Evolutionary conservation across 2,888 invertebrate species (phyloP).

Genomic region (Orchestes rusci): DNA sequence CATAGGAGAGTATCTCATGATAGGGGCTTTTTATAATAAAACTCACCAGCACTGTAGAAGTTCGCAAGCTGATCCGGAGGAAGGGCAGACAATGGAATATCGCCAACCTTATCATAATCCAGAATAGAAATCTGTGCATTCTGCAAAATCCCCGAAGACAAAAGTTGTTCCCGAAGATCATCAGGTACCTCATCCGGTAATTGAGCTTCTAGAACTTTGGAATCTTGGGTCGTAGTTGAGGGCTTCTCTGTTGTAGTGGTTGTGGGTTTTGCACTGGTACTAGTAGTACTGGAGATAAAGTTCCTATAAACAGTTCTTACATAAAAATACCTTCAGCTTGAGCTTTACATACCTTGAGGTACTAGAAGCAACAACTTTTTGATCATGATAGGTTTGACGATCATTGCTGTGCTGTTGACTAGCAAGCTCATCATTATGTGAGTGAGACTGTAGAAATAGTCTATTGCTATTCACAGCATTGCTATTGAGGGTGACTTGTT

Average conservation of each 20-base stretch:
- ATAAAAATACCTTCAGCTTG: no score
- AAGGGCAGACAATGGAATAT: constrained; percentile 72
- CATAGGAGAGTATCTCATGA: neutral
- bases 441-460: no score
- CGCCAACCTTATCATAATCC: constrained; percentile 84
- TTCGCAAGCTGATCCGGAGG: constrained; percentile 82
- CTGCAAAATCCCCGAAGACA: constrained; percentile 78
- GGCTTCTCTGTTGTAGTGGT: constrained; percentile 44
- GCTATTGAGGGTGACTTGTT: neutral
- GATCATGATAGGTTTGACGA: no score
- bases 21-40: neutral
- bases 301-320: neutral
- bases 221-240: constrained; percentile 45
- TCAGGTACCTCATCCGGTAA: constrained; percentile 86
- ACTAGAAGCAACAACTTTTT: neutral
- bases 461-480: no score
- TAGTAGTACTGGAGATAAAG: constrained; percentile 11
- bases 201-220: constrained; percentile 50
- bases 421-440: no score
- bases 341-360: neutral
- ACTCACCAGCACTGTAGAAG: constrained; percentile 76
- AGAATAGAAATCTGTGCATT: constrained; percentile 82
- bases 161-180: constrained; percentile 71
- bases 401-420: no score
- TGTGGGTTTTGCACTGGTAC: constrained; percentile 45